Percentiles rank a stretch among this genome's conserved stretches.
Evolutionary conservation across 2,797 vertebrate genomes (phyloP).

Genomic region (Enteromius trimaculatus): DNA sequence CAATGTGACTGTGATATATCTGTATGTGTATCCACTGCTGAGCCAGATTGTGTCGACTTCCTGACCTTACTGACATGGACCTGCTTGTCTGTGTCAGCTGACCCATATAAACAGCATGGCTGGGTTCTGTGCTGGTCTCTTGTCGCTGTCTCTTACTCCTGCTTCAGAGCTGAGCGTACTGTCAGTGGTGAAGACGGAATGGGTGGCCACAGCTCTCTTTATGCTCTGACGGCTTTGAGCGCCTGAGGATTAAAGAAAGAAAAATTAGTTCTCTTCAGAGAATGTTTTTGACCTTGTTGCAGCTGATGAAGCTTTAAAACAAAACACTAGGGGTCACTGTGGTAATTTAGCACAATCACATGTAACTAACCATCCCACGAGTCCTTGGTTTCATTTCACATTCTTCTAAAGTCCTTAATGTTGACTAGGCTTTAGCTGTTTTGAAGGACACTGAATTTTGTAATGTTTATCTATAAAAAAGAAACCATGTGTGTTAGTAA

Average conservation of each 20-base stretch:
- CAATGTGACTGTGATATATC: neutral
- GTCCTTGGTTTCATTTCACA: conserved; percentile 5
- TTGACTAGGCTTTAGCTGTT: conserved; percentile 10
- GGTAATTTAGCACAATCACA: conserved; percentile 41
- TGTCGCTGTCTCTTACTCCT: conserved; percentile 9
- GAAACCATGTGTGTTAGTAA: neutral
- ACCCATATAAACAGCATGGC: conserved; percentile 42
- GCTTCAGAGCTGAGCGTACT: neutral
- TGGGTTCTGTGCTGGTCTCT: neutral
- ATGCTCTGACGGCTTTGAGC: conserved; percentile 27
- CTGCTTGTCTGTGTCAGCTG: conserved; percentile 53
- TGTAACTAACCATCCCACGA: neutral
- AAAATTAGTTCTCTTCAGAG: conserved; percentile 30
- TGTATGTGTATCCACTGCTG: conserved; percentile 30
- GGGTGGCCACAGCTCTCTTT: conserved; percentile 39
- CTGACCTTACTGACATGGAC: conserved; percentile 44
- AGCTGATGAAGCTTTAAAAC: conserved; percentile 33
- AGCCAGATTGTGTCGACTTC: conserved; percentile 29
- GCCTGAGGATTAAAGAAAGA: conserved; percentile 51
- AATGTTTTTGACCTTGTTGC: conserved; percentile 35
- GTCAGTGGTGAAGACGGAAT: neutral
- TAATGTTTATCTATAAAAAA: conserved; percentile 3
- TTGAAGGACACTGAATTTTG: conserved; percentile 27
- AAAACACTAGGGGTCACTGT: conserved; percentile 58
- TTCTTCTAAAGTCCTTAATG: conserved; percentile 25